Percentiles rank a stretch among this genome's conserved stretches.
Evolutionary conservation across 2,113 vertebrate genomes (phyloP).

Genomic region (Zosterops lateralis): DNA sequence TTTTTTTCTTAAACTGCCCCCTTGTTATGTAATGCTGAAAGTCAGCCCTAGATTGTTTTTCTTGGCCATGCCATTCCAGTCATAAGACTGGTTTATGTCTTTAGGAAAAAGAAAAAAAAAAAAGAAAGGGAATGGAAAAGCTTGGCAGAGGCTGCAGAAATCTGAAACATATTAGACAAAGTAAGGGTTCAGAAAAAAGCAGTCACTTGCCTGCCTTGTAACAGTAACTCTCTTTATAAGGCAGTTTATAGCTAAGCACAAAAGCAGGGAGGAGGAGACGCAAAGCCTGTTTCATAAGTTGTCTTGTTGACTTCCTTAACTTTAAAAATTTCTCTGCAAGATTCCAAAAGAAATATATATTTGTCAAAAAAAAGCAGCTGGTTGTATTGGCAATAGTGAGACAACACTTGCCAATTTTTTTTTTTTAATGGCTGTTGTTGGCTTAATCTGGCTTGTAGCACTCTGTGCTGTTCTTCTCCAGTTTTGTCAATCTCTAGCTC

Average conservation of each 20-base stretch:
- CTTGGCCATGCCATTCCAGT: conserved; percentile 70
- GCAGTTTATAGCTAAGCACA: conserved; percentile 33
- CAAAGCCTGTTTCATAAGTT: conserved; percentile 49
- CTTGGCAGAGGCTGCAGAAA: conserved; percentile 55
- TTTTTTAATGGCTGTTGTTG: neutral
- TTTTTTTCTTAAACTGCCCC: conserved; percentile 40
- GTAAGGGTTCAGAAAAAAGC: conserved; percentile 54
- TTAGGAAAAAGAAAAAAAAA: conserved; percentile 14
- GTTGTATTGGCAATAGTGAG: neutral
- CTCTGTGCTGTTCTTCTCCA: neutral
- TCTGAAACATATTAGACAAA: conserved; percentile 68
- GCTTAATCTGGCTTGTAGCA: neutral
- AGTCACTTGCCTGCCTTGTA: conserved; percentile 35
- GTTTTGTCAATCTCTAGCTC: neutral
- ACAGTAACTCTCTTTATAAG: conserved; percentile 56
- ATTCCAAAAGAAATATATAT: neutral
- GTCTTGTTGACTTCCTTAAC: neutral
- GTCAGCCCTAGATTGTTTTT: conserved; percentile 65
- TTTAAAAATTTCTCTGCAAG: neutral
- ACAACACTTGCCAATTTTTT: neutral
- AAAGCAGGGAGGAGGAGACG: neutral
- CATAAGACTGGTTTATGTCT: conserved; percentile 76
- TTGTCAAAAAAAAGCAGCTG: neutral
- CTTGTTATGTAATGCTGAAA: conserved; percentile 76
- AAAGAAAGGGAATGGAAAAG: conserved; percentile 12